Conservation (phyloP, 2,888 invertebrate genomes). For the Eumacrocentrus americanus region DNA sequence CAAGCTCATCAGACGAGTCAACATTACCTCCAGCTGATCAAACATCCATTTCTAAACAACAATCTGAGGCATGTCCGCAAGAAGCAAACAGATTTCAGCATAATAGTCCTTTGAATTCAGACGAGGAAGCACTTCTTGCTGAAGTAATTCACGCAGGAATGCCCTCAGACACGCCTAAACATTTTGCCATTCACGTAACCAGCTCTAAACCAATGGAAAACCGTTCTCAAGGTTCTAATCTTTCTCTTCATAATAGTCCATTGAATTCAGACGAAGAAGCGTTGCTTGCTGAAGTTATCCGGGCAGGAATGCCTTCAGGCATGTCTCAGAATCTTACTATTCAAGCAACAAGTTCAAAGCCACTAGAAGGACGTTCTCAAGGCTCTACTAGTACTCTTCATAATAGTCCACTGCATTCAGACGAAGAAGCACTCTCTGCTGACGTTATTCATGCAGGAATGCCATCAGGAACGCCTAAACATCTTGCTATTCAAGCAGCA, state of each 20-base stretch:
- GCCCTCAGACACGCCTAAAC: conserved; percentile 60
- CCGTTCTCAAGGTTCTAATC: conserved; percentile 14
- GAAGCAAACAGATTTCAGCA: conserved; percentile 60
- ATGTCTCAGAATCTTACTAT: conserved; percentile 20
- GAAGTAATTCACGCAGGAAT: conserved; percentile 72
- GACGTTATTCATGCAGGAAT: conserved; percentile 72
- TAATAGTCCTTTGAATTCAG: conserved; percentile 69
- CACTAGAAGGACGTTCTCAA: conserved; percentile 15
- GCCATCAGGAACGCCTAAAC: conserved; percentile 60
- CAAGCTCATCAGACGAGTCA: background rate
- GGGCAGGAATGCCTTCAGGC: conserved; percentile 69
- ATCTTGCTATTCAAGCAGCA: conserved; percentile 24
- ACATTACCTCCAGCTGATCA: conserved; percentile 7
- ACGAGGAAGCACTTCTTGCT: conserved; percentile 69
- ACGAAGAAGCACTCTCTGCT: conserved; percentile 69
- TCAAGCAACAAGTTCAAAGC: conserved; percentile 29
- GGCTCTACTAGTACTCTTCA: conserved; percentile 63
- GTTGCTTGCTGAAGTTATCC: conserved; percentile 70
- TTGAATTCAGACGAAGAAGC: conserved; percentile 70
- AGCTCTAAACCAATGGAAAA: conserved; percentile 26
- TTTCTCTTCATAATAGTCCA: conserved; percentile 68
- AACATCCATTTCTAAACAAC: too few species aligned
- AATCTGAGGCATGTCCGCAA: background rate
- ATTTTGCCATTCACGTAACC: conserved; percentile 25
- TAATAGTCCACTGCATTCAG: conserved; percentile 68